Evolutionary conservation across 2,113 vertebrate species (phyloP).

Genomic region (Caloenas nicobarica): DNA sequence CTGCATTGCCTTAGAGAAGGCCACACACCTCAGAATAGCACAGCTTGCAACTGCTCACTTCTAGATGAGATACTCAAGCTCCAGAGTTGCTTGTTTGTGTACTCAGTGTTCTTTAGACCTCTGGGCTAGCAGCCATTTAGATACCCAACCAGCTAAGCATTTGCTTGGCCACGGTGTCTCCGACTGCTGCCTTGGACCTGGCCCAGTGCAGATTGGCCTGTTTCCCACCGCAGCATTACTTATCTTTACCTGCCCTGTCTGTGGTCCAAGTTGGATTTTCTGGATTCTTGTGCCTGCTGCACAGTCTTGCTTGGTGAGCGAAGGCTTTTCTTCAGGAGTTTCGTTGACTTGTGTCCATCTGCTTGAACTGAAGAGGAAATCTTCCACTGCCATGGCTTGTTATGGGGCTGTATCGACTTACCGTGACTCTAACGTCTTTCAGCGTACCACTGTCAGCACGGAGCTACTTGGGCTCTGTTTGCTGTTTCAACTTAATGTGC

Average conservation of each 20-base stretch:
- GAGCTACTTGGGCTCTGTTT: background rate
- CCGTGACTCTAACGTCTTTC: background rate
- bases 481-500: background rate
- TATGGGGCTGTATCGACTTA: background rate
- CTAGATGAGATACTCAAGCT: background rate
- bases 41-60: background rate
- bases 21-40: background rate
- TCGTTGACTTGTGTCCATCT: background rate
- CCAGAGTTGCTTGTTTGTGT: background rate
- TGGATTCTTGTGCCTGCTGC: background rate
- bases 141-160: conserved; percentile 14
- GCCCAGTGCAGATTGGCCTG: background rate
- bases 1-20: background rate
- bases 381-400: fast-evolving
- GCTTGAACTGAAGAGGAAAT: background rate
- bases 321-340: background rate
- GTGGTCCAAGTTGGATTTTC: background rate
- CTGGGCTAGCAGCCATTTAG: conserved; percentile 41
- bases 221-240: background rate
- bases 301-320: background rate
- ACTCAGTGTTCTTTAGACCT: background rate
- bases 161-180: background rate
- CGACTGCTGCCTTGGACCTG: conserved; percentile 9
- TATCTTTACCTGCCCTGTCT: background rate
- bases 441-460: background rate